phyloP scores from a whole-genome alignment of 2,797 vertebrate genomes.

The Miichthys miiuy region DNA sequence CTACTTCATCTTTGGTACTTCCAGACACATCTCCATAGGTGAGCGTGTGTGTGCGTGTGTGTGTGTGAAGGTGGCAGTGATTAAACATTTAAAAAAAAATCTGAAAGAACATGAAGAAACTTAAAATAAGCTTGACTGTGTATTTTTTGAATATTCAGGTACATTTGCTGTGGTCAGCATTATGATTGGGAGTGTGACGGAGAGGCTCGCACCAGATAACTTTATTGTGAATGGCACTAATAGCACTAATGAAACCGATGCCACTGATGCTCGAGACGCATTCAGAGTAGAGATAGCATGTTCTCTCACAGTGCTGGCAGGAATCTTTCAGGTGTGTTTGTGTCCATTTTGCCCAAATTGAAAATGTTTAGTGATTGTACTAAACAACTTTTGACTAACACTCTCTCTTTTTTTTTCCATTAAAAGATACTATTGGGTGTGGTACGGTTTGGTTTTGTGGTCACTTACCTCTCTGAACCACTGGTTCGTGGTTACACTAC shows the following conservation, averaged over 20 bases:
- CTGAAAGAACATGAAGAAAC: neutral
- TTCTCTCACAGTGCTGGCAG: constrained; percentile 87
- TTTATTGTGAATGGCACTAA: constrained; percentile 78
- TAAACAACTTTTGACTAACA: neutral
- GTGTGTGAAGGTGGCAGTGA: neutral
- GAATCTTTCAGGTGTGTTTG: constrained; percentile 89
- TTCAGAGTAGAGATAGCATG: constrained; percentile 87
- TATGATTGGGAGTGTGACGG: constrained; percentile 92
- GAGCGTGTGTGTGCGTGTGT: constrained; percentile 70
- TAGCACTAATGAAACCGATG: constrained; percentile 74
- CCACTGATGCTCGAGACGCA: constrained; percentile 69
- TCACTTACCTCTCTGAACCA: constrained; percentile 94
- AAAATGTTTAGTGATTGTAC: neutral
- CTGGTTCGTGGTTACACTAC: constrained; percentile 93
- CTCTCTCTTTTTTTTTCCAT: neutral
- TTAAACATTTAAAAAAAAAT: neutral
- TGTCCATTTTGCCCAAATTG: neutral
- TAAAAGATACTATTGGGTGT: constrained; percentile 89
- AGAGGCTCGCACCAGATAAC: constrained; percentile 85
- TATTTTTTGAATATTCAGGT: constrained; percentile 78
- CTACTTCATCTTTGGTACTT: constrained; percentile 87
- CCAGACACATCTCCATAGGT: constrained; percentile 87
- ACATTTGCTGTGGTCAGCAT: constrained; percentile 94
- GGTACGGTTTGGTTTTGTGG: constrained; percentile 92
- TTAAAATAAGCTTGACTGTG: neutral